Evolutionary conservation across 2,113 vertebrate species (phyloP), one percentile per base, ranked within the genome.

Genomic region (Ptilorrhoa leucosticta): DNA sequence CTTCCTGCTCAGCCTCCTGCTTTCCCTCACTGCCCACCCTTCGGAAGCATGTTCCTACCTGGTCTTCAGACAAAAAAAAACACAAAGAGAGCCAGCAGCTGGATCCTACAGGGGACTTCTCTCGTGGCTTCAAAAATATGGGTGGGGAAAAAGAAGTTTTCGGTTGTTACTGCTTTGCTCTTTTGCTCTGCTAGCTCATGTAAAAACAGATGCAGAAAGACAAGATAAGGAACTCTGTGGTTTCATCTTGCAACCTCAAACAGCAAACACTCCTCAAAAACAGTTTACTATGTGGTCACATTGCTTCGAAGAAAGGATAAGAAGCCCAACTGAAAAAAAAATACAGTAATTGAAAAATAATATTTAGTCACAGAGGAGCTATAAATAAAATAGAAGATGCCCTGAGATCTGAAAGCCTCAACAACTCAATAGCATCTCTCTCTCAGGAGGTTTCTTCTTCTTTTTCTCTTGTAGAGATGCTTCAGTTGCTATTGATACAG

Each of bases 21-120:
- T n/a, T 57, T 56, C 11, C 16, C 47, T 68, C 1, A 5, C 42
- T 71, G 22, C 54, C 69, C 71, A 30, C 58, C 68, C 56, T 60
- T 58, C 0, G 0, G 44, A 83, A 54, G 13, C 28, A 13, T 3
- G 5, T 92, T 87, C 94, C 71, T 98, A 99, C 98, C 98, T 99
- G 98, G 98, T 97, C 98, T 97, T 87, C 94, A 98, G 94, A 98
- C 98, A 94, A 99, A 98, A 98, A 99, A 99, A 72, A n/a, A n/a
- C n/a, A 97, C 98, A 91, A 98, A 98, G 80, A 98, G 96, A 81
- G 98, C 97, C 84, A 98, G 97, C 72, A 98, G 97, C 98, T 98
- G 99, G 60, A 98, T 93, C 98, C 98, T 87, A 98, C 98, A 48
- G 98, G 98, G 85, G 98, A 98, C 95, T 98, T 99, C 97, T 99